Evolutionary conservation across 2,888 invertebrate genomes (phyloP).

Genomic region (Agonopterix heracliana): DNA sequence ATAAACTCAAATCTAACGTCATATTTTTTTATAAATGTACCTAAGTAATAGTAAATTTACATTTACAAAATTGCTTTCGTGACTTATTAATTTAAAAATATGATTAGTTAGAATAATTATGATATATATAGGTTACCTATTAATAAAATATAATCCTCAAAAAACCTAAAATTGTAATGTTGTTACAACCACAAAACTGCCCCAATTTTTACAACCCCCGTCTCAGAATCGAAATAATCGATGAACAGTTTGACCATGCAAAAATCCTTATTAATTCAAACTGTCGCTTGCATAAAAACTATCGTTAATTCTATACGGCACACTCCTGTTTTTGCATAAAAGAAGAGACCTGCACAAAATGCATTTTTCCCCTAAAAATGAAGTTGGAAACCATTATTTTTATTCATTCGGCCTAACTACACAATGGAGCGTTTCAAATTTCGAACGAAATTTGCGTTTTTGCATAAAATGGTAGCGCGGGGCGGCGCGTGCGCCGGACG

Average conservation of each 20-base stretch:
- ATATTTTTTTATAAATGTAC: too few species aligned
- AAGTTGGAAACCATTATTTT: conserved; percentile 65
- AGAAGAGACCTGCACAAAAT: conserved; percentile 34
- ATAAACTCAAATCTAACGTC: too few species aligned
- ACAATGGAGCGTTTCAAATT: conserved; percentile 75
- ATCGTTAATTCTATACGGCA: conserved; percentile 55
- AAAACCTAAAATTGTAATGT: too few species aligned
- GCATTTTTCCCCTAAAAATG: conserved; percentile 61
- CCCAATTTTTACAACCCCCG: conserved; percentile 22
- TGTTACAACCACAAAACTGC: conserved; percentile 7
- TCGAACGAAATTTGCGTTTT: conserved; percentile 74
- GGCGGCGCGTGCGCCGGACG: conserved; percentile 56
- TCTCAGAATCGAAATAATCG: conserved; percentile 30
- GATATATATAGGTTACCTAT: too few species aligned
- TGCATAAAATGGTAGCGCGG: conserved; percentile 65
- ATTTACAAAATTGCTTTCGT: too few species aligned
- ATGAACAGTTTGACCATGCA: conserved; percentile 50
- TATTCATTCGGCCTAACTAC: conserved; percentile 51
- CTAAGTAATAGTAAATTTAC: too few species aligned
- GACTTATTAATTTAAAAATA: too few species aligned
- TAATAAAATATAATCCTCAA: too few species aligned
- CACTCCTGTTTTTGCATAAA: conserved; percentile 44
- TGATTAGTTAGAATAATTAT: too few species aligned
- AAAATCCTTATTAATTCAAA: conserved; percentile 55
- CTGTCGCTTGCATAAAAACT: conserved; percentile 63